Conservation (phyloP, 2,113 vertebrate species). For the Hippocampus mohnikei region DNA sequence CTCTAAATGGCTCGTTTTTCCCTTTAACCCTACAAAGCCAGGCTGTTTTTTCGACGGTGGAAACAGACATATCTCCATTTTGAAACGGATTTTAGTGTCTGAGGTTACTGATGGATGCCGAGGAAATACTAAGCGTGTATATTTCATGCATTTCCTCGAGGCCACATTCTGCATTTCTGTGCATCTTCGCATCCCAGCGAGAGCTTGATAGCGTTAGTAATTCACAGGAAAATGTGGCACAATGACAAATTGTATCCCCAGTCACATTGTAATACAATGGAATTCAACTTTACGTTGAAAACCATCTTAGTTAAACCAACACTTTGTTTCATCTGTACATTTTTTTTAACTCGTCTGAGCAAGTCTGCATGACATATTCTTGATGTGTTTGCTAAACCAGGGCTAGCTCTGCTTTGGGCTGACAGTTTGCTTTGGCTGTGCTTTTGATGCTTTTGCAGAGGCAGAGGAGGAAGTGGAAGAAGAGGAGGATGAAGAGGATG, state of each 20-base stretch:
- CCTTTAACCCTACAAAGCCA: constrained; percentile 45
- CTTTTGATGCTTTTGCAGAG: constrained; percentile 53
- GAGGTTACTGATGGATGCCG: constrained; percentile 16
- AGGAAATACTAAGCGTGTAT: constrained; percentile 6
- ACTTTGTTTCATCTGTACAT: background rate
- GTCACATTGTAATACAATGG: constrained; percentile 9
- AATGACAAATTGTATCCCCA: background rate
- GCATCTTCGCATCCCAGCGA: constrained; percentile 5
- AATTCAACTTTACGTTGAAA: constrained; percentile 20
- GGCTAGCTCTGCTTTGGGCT: constrained; percentile 63
- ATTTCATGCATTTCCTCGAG: constrained; percentile 13
- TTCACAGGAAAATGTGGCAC: constrained; percentile 10
- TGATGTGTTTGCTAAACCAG: background rate
- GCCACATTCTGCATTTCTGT: constrained; percentile 17
- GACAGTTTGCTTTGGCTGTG: constrained; percentile 54
- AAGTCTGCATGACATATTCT: constrained; percentile 22
- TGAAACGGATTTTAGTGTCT: constrained; percentile 31
- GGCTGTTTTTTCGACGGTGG: constrained; percentile 34
- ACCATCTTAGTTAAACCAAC: background rate
- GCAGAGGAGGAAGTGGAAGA: constrained; percentile 68
- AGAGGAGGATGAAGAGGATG: constrained; percentile 78
- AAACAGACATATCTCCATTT: constrained; percentile 17
- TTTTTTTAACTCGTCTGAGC: constrained; percentile 1
- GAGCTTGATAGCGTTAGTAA: background rate
- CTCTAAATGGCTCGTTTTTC: constrained; percentile 62